Conservation (phyloP, 2,888 invertebrate genomes). For the Syrista parreyssii region DNA sequence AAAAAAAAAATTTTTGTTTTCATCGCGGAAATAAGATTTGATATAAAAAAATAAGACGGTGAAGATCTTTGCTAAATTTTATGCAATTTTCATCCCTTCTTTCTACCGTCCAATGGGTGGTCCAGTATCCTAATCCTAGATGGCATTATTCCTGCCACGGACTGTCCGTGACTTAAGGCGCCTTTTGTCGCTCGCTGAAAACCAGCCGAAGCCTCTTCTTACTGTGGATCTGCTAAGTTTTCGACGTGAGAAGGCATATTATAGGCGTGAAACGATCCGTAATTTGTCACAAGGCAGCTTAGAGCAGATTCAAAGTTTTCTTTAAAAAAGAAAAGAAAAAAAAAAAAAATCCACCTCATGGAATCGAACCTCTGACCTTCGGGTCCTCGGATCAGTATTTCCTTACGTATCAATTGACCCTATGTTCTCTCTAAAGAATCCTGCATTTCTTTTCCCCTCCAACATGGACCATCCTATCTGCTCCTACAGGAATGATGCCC, state of each 20-base stretch:
- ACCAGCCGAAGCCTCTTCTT: conserved; percentile 52
- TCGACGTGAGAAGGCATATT: conserved; percentile 63
- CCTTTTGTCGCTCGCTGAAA: conserved; percentile 50
- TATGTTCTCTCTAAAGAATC: too few relatives aligned
- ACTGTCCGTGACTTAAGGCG: conserved; percentile 55
- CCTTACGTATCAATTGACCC: too few relatives aligned
- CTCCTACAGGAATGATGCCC: too few relatives aligned
- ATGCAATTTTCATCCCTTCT: conserved; percentile 23
- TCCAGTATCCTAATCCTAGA: conserved; percentile 60
- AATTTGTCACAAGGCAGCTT: conserved; percentile 56
- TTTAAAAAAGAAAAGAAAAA: conserved; percentile 7
- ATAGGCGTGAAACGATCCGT: conserved; percentile 65
- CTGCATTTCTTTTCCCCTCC: too few relatives aligned
- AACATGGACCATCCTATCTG: too few relatives aligned
- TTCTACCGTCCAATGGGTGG: conserved; percentile 47
- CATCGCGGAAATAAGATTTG: too few relatives aligned
- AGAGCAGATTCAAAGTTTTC: conserved; percentile 26
- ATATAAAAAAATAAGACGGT: too few relatives aligned
- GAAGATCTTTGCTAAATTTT: conserved; percentile 20
- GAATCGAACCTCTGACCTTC: too few relatives aligned
- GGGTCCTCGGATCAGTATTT: too few relatives aligned
- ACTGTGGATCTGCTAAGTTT: conserved; percentile 41
- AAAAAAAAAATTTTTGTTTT: too few relatives aligned
- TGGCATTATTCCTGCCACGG: conserved; percentile 62
- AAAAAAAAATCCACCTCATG: too few relatives aligned